Percentiles rank a stretch among this genome's conserved stretches.
Evolutionary conservation across 2,888 invertebrate species (phyloP).

Genomic region (Orthosia gothica): DNA sequence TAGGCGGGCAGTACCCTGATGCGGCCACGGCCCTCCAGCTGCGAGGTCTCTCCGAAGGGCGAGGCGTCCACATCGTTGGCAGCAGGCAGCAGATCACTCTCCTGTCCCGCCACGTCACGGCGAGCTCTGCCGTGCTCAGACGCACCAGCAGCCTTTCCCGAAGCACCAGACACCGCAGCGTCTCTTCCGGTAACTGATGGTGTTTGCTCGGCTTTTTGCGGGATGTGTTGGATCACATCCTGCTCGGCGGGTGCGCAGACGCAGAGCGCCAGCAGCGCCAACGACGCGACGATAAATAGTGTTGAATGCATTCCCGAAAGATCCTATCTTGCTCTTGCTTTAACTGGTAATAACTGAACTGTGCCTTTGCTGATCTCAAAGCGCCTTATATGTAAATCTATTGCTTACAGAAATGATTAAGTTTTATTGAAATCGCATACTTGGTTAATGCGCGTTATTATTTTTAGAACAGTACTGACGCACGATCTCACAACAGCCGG

Average conservation of each 20-base stretch:
- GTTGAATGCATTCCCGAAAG: conserved; percentile 86
- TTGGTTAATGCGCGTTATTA: conserved; percentile 78
- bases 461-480: conserved; percentile 82
- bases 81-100: conserved; percentile 85
- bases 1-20: conserved; percentile 87
- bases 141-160: conserved; percentile 83
- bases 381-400: conserved; percentile 77
- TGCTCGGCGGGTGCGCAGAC: conserved; percentile 82
- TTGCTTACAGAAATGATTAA: conserved; percentile 84
- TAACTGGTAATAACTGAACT: conserved; percentile 71
- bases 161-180: conserved; percentile 87
- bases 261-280: conserved; percentile 86
- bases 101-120: conserved; percentile 82
- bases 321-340: conserved; percentile 85
- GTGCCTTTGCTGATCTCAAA: conserved; percentile 54
- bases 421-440: conserved; percentile 81
- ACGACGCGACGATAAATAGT: conserved; percentile 85
- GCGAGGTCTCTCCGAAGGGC: conserved; percentile 82
- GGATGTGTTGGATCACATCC: conserved; percentile 88
- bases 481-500: conserved; percentile 76
- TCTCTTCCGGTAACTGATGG: conserved; percentile 87
- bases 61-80: conserved; percentile 80
- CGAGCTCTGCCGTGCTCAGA: conserved; percentile 79
- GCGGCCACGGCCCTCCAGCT: conserved; percentile 82
- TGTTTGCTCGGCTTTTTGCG: conserved; percentile 85